Percentiles rank a stretch among this genome's conserved stretches.
Conservation (phyloP, 2,888 invertebrate species). For the Mythimna ferrago region DNA sequence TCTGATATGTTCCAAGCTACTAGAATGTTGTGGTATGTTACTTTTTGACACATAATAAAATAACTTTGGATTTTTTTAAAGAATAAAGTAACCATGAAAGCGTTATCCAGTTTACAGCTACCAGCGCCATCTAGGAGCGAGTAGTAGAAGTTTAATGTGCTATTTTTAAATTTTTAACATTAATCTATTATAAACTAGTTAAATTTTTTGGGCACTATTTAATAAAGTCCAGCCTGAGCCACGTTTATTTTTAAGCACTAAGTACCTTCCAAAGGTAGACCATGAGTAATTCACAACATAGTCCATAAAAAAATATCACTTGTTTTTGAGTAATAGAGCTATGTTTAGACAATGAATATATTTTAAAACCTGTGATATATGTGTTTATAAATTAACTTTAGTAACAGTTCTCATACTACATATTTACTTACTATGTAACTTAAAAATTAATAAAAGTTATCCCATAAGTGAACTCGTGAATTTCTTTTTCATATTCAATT, state of each 20-base stretch:
- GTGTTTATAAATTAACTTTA: neutral
- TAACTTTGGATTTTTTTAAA: neutral
- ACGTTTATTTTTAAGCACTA: neutral
- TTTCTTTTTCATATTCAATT: slow-evolving; percentile 20
- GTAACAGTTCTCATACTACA: neutral
- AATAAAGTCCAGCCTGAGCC: neutral
- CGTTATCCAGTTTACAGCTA: rapidly evolving
- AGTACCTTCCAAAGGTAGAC: neutral
- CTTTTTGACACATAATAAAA: slow-evolving; percentile 25
- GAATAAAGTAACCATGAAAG: neutral
- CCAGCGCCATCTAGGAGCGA: slow-evolving; percentile 65
- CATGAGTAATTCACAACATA: too few relatives aligned
- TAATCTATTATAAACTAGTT: too few relatives aligned
- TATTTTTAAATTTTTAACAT: neutral
- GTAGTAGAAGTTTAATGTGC: slow-evolving; percentile 45
- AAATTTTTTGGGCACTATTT: neutral
- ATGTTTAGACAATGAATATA: too few relatives aligned
- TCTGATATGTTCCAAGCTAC: slow-evolving; percentile 46
- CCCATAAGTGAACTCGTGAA: neutral
- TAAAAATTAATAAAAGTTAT: neutral
- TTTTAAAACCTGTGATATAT: neutral
- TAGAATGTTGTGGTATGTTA: slow-evolving; percentile 22
- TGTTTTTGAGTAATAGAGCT: too few relatives aligned
- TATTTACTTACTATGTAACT: neutral
- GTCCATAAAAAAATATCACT: too few relatives aligned